Evolutionary conservation across 2,888 invertebrate species (phyloP), one percentile per base, ranked within the genome.

Genomic region (Agapetus fuscipes): DNA sequence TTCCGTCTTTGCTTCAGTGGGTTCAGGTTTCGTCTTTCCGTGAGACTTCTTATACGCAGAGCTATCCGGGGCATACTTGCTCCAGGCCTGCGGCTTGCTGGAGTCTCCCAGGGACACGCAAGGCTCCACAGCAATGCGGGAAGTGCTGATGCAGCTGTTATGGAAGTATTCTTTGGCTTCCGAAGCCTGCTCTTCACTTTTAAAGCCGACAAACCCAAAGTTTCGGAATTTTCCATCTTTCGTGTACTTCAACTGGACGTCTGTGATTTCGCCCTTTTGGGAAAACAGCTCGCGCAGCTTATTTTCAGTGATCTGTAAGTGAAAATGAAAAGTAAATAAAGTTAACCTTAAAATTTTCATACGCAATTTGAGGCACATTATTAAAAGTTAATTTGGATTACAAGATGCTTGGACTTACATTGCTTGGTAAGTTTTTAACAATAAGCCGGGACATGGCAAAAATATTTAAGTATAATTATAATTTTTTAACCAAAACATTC

Each of bases 181-280:
- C 32, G 74, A 56, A 0, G 93, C 95, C 55, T 89, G 83, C 32
- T 80, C 77, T 45, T 83, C 84, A 14, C 72, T 78, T 55, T 86
- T 80, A 60, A 79, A 97, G 5, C 97, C 97, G 51, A 98, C 69
- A 57, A 97, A 97, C 3, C 83, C 91, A 65, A 97, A 97, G 53
- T 85, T 82, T 42, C 97, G 74, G 59, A 97, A 97, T 56, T 80
- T 81, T 6, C 96, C 95, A 67, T 89, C 83, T 51, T 82, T 76
- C 1, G 90, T 91, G 55, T 85, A 95, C 60, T 96, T 97, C 5
- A 97, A 62, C 53, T 91, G 88, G 5, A 95, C 76, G 66, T 98
- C 97, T 5, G 96, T 97, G 6, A 98, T 79, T 46, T 76, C 76
- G 14, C 94, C 94, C 55, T 85, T 83, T 52, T 78, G 61, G 33